Evolutionary conservation across 2,888 invertebrate genomes (phyloP).

Genomic region (Ditula angustiorana): DNA sequence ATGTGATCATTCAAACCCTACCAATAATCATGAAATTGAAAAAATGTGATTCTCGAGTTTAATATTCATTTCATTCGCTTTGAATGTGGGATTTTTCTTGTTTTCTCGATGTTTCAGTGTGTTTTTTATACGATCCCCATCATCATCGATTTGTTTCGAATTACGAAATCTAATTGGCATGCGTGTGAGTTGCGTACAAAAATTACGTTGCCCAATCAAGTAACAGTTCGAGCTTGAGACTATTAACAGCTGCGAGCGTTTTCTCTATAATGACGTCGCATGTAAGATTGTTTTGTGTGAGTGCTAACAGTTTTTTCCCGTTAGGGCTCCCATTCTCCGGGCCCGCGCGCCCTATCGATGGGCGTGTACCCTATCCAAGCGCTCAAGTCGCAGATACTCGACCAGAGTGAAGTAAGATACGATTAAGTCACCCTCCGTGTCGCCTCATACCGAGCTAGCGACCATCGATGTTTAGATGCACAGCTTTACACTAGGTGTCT

Average conservation of each 20-base stretch:
- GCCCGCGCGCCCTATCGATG: constrained; percentile 95
- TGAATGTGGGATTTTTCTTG: constrained; percentile 74
- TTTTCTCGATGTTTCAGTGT: constrained; percentile 48
- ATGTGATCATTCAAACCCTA: constrained; percentile 72
- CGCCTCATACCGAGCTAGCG: constrained; percentile 77
- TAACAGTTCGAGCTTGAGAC: constrained; percentile 54
- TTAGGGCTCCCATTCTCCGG: constrained; percentile 96
- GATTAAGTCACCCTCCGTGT: constrained; percentile 71
- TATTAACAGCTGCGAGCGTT: constrained; percentile 61
- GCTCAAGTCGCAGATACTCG: constrained; percentile 94
- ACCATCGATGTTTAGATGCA: constrained; percentile 84
- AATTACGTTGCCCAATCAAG: background rate
- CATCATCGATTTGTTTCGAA: constrained; percentile 17
- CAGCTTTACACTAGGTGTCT: constrained; percentile 84
- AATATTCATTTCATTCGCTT: constrained; percentile 74
- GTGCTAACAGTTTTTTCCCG: constrained; percentile 86
- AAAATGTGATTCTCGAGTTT: constrained; percentile 39
- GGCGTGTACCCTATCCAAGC: constrained; percentile 96
- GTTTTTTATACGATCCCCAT: constrained; percentile 33
- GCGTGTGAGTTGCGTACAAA: constrained; percentile 58
- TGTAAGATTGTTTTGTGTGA: constrained; percentile 83
- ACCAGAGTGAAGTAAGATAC: constrained; percentile 95
- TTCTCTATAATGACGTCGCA: constrained; percentile 60
- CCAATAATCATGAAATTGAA: constrained; percentile 39
- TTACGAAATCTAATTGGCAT: constrained; percentile 55